Percentiles rank a stretch among this genome's conserved stretches.
Evolutionary conservation across 2,797 vertebrate genomes (phyloP).

Genomic region (Falco concolor): DNA sequence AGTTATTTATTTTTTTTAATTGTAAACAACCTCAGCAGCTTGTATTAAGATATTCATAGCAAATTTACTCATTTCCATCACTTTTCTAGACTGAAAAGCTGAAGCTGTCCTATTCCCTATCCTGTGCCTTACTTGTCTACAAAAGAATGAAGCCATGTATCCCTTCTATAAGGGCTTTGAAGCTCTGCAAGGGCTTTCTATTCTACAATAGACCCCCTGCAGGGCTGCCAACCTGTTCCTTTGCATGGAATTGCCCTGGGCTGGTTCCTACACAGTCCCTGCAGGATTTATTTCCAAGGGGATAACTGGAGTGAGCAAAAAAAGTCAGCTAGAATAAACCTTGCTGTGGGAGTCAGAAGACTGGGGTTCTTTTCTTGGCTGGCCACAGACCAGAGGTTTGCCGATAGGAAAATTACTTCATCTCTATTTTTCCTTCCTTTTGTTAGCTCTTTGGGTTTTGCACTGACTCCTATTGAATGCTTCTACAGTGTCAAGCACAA

Average conservation of each 20-base stretch:
- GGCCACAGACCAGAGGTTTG: constrained; percentile 50
- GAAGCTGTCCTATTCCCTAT: not conserved
- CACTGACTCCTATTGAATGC: constrained; percentile 2
- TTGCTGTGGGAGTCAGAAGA: not conserved
- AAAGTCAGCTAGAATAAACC: constrained; percentile 9
- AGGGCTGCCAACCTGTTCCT: not conserved
- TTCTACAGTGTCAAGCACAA: constrained; percentile 1
- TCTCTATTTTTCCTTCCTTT: constrained; percentile 47
- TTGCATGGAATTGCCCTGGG: not conserved
- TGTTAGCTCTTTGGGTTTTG: constrained; percentile 34
- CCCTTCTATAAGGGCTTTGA: not conserved
- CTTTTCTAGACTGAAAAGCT: not conserved
- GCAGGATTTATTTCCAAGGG: not conserved
- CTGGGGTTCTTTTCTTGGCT: constrained; percentile 21
- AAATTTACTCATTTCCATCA: not conserved
- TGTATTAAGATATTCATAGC: not conserved
- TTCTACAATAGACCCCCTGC: not conserved
- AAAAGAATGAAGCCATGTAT: not conserved
- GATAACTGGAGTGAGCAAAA: not conserved
- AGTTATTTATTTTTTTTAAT: not conserved
- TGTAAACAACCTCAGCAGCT: not conserved
- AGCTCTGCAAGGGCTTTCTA: not conserved
- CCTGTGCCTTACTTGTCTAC: not conserved
- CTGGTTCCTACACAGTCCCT: not conserved
- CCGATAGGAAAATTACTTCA: constrained; percentile 37